A percentile compares a stretch with the other conserved stretches of the same genome.
phyloP scores from a whole-genome alignment of 1,140 invertebrate species.

The Antheraea pernyi region DNA sequence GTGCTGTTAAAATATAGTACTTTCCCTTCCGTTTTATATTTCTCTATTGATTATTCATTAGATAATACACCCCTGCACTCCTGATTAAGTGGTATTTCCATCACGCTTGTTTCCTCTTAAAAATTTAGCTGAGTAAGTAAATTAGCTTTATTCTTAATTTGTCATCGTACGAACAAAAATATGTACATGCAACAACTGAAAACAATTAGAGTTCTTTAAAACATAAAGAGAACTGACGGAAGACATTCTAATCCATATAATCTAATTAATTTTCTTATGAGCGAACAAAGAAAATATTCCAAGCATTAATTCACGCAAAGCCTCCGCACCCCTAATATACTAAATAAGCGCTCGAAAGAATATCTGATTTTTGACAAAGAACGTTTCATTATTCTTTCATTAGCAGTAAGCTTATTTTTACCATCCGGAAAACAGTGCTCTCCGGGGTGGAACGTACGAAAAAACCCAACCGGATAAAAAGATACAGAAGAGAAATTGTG shows the following conservation, averaged over 20 bases:
- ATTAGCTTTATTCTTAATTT: too few relatives aligned
- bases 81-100: background rate
- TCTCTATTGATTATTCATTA: slow-evolving; percentile 1
- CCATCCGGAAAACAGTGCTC: slow-evolving; percentile 11
- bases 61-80: background rate
- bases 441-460: slow-evolving; percentile 18
- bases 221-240: too few relatives aligned
- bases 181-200: too few relatives aligned
- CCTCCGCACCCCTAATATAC: background rate
- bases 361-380: slow-evolving; percentile 14
- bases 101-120: background rate
- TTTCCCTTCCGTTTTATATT: background rate
- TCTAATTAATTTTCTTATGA: too few relatives aligned
- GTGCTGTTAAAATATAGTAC: background rate
- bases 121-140: background rate
- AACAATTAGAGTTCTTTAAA: too few relatives aligned
- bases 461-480: slow-evolving; percentile 41
- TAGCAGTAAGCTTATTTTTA: slow-evolving; percentile 26
- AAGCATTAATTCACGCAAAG: background rate
- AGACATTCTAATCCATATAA: too few relatives aligned
- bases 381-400: slow-evolving; percentile 27
- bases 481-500: slow-evolving; percentile 51
- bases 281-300: background rate
- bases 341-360: background rate
- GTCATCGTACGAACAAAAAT: too few relatives aligned